Evolutionary conservation across 1,140 invertebrate species (phyloP).

Genomic region (Triops cancriformis): DNA sequence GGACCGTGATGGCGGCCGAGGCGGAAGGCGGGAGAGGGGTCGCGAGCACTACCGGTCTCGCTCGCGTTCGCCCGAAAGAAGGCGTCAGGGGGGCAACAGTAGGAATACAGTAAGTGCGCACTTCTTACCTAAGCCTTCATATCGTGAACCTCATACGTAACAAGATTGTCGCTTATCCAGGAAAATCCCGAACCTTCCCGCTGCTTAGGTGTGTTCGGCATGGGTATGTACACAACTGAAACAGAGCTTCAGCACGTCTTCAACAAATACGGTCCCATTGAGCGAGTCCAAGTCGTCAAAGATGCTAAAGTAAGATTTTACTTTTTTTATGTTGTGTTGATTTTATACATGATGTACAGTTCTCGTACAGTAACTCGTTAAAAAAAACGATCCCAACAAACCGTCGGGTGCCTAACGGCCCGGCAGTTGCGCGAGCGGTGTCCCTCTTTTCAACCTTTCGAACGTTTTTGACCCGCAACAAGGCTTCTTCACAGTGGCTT

Average conservation of each 20-base stretch:
- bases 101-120: slow-evolving; percentile 6
- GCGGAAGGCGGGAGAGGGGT: slow-evolving; percentile 15
- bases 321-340: too few relatives aligned
- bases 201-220: slow-evolving; percentile 88
- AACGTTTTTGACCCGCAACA: too few relatives aligned
- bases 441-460: too few relatives aligned
- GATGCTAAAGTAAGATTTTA: slow-evolving; percentile 73
- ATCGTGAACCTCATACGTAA: slow-evolving; percentile 13
- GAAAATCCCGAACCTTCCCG: slow-evolving; percentile 80
- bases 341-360: too few relatives aligned
- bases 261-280: slow-evolving; percentile 80
- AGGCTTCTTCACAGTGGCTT: too few relatives aligned
- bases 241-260: slow-evolving; percentile 89
- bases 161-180: slow-evolving; percentile 33
- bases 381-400: too few relatives aligned
- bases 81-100: neutral
- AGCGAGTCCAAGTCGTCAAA: slow-evolving; percentile 89
- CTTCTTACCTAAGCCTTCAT: slow-evolving; percentile 19
- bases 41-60: slow-evolving; percentile 14
- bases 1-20: slow-evolving; percentile 14
- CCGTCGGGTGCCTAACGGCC: too few relatives aligned
- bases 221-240: slow-evolving; percentile 87
- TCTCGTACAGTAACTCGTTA: too few relatives aligned
- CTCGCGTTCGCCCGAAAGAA: slow-evolving; percentile 14
- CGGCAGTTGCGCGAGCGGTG: too few relatives aligned